Conservation (phyloP, 2,888 invertebrate genomes). For the Ophion slaviceki region DNA sequence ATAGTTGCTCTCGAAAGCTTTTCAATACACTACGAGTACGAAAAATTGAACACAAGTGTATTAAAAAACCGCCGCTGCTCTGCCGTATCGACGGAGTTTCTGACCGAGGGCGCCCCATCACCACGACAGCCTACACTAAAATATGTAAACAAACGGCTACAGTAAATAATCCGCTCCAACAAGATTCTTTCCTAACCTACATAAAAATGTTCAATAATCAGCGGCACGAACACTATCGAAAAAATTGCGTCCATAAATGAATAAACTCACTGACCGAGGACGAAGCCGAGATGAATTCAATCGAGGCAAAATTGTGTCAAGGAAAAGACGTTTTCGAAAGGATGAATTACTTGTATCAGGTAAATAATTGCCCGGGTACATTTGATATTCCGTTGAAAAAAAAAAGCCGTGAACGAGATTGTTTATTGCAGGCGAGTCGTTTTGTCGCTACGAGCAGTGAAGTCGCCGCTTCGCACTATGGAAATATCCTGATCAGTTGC, state of each 20-base stretch:
- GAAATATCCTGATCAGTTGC: conserved; percentile 85
- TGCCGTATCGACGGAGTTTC: background rate
- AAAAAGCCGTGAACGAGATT: background rate
- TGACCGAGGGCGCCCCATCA: background rate
- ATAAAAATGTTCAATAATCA: background rate
- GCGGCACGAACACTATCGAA: background rate
- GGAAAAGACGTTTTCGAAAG: conserved; percentile 89
- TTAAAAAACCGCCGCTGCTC: background rate
- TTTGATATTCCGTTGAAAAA: background rate
- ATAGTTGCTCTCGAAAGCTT: background rate
- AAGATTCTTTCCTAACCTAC: background rate
- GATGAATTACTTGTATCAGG: conserved; percentile 89
- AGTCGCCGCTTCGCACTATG: conserved; percentile 85
- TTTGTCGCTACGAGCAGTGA: conserved; percentile 82
- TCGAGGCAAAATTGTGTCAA: conserved; percentile 85
- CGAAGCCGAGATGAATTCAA: conserved; percentile 39
- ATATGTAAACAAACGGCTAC: background rate
- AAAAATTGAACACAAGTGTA: background rate
- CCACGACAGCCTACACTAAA: background rate
- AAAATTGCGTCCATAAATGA: background rate
- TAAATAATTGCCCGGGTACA: conserved; percentile 72
- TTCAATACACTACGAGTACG: background rate
- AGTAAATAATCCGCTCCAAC: too few species aligned
- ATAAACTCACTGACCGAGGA: background rate
- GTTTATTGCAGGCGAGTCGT: conserved; percentile 84